Percentiles rank a stretch among this genome's conserved stretches.
Evolutionary conservation across 2,113 vertebrate species (phyloP).

Genomic region (Trachemys scripta): DNA sequence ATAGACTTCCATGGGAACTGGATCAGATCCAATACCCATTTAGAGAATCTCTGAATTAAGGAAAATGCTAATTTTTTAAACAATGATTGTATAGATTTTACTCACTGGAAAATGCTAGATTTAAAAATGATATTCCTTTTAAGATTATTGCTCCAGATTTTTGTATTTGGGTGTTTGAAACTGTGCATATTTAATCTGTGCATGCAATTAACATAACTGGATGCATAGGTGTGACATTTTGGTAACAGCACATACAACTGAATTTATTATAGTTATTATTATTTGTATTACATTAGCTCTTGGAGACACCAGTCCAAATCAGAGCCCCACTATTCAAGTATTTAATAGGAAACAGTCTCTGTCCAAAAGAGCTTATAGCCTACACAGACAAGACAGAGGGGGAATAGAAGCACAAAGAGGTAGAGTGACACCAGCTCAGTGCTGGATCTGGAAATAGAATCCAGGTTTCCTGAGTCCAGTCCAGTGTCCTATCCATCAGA

Average conservation of each 20-base stretch:
- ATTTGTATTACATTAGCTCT: background rate
- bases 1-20: background rate
- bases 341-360: background rate
- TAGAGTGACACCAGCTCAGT: background rate
- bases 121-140: background rate
- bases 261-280: background rate
- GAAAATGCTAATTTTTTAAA: too few relatives aligned
- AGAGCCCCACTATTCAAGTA: background rate
- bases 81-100: too few relatives aligned
- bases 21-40: background rate
- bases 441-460: background rate
- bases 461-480: background rate
- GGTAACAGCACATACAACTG: background rate
- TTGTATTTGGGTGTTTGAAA: background rate
- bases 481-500: background rate
- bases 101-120: too few relatives aligned
- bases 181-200: background rate
- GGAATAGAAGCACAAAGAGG: background rate
- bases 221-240: background rate
- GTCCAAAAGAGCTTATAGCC: background rate
- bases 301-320: too few relatives aligned
- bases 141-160: background rate
- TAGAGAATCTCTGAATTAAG: background rate
- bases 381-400: background rate
- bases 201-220: background rate